Percentiles rank a stretch among this genome's conserved stretches.
Evolutionary conservation across 2,888 invertebrate genomes (phyloP).

Genomic region (Caenorhabditis imperialis): DNA sequence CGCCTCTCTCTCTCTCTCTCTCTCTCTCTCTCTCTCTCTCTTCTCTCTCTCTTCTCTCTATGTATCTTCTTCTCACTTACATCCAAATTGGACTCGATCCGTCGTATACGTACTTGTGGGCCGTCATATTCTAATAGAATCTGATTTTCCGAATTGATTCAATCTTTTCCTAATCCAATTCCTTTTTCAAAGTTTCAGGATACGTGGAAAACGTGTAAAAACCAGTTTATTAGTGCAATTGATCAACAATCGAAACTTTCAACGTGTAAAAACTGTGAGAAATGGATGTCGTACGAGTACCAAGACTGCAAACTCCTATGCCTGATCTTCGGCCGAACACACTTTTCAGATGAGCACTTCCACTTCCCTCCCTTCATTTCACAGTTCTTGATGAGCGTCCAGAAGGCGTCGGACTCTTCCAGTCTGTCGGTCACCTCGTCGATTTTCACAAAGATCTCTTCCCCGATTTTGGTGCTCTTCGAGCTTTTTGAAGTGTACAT

Average conservation of each 20-base stretch:
- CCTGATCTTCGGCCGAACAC: conserved; percentile 19
- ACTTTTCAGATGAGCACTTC: conserved; percentile 38
- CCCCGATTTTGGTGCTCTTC: conserved; percentile 20
- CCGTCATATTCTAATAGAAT: no score
- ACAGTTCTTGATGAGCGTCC: conserved; percentile 34
- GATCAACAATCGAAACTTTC: conserved; percentile 40
- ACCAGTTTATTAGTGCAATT: no score
- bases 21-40: no score
- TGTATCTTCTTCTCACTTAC: no score
- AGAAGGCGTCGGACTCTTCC: conserved; percentile 30
- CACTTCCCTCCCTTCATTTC: conserved; percentile 10
- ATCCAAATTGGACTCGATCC: no score
- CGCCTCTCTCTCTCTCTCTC: no score
- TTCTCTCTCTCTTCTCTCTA: no score
- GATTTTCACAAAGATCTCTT: conserved; percentile 24
- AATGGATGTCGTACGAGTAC: conserved; percentile 50
- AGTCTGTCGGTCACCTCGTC: conserved; percentile 12
- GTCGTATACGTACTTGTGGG: no score
- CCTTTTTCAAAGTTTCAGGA: no score
- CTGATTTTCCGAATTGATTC: no score
- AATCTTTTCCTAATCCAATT: no score
- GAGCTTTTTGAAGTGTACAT: conserved; percentile 17
- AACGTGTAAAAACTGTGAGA: conserved; percentile 28
- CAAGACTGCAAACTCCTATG: conserved; percentile 39
- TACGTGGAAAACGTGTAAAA: no score